Percentiles rank a stretch among this genome's conserved stretches.
Evolutionary conservation across 2,888 invertebrate genomes (phyloP).

Genomic region (Antheraea assamensis): DNA sequence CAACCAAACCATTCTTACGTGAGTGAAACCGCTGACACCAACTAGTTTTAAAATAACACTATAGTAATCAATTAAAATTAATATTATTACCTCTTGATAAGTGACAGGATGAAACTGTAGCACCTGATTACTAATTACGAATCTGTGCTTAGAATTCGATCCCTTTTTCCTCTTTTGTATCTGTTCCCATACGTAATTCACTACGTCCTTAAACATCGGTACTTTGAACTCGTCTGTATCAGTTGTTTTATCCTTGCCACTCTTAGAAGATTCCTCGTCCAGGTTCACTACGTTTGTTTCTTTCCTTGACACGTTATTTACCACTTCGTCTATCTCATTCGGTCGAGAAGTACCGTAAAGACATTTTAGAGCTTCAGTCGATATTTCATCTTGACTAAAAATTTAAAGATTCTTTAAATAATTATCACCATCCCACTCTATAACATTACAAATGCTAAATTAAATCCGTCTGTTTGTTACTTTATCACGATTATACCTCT

Average conservation of each 20-base stretch:
- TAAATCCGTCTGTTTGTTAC: neutral
- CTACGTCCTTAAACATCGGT: slow-evolving; percentile 88
- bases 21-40: no score
- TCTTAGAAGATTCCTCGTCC: slow-evolving; percentile 68
- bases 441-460: neutral
- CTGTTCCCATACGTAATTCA: slow-evolving; percentile 87
- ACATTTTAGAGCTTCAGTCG: slow-evolving; percentile 87
- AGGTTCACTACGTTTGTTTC: slow-evolving; percentile 56
- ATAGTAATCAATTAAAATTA: no score
- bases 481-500: no score
- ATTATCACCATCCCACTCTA: neutral
- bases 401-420: neutral
- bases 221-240: slow-evolving; percentile 69
- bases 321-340: slow-evolving; percentile 74
- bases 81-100: slow-evolving; percentile 86
- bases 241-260: slow-evolving; percentile 57
- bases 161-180: slow-evolving; percentile 83
- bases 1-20: no score
- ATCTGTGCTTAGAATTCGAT: slow-evolving; percentile 80
- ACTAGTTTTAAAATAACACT: no score
- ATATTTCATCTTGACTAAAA: slow-evolving; percentile 88
- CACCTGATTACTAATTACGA: slow-evolving; percentile 84
- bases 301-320: slow-evolving; percentile 71
- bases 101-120: slow-evolving; percentile 87
- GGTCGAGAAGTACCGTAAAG: slow-evolving; percentile 86